Evolutionary conservation across 2,888 invertebrate species (phyloP).

Genomic region (Trisateles emortualis): DNA sequence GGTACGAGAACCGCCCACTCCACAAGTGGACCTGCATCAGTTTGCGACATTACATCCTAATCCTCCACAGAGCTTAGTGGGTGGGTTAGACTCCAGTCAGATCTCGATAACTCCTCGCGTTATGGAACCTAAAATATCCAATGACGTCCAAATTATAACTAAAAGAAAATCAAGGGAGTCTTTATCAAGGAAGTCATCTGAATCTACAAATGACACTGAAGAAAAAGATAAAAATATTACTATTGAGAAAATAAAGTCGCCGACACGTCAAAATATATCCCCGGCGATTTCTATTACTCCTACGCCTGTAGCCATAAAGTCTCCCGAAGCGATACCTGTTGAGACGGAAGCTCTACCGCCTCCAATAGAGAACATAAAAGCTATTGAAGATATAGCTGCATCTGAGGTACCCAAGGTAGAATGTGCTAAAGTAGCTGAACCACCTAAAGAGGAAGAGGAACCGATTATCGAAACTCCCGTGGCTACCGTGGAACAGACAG

Average conservation of each 20-base stretch:
- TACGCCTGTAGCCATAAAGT: conserved; percentile 55
- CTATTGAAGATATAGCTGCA: conserved; percentile 60
- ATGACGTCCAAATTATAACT: conserved; percentile 63
- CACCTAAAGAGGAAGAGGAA: conserved; percentile 30
- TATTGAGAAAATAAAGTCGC: conserved; percentile 73
- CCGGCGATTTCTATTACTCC: conserved; percentile 64
- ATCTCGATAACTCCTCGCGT: conserved; percentile 77
- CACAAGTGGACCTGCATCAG: conserved; percentile 74
- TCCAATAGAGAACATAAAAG: conserved; percentile 66
- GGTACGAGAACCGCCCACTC: conserved; percentile 18
- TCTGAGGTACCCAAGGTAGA: conserved; percentile 58
- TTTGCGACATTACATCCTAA: conserved; percentile 76
- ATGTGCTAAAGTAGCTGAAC: conserved; percentile 28
- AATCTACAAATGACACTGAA: conserved; percentile 65
- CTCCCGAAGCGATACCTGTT: conserved; percentile 65
- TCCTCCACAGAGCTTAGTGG: conserved; percentile 59
- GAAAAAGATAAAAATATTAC: conserved; percentile 72
- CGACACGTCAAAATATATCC: conserved; percentile 59
- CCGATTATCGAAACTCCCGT: conserved; percentile 22
- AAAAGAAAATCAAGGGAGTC: conserved; percentile 73
- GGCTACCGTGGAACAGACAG: background rate
- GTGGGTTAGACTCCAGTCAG: conserved; percentile 74
- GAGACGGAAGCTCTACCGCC: conserved; percentile 72
- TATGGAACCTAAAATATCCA: conserved; percentile 60
- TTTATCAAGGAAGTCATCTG: conserved; percentile 70